Base-by-base conservation (phyloP, 1,140 invertebrate species). In the Drosophila obscura region DNA sequence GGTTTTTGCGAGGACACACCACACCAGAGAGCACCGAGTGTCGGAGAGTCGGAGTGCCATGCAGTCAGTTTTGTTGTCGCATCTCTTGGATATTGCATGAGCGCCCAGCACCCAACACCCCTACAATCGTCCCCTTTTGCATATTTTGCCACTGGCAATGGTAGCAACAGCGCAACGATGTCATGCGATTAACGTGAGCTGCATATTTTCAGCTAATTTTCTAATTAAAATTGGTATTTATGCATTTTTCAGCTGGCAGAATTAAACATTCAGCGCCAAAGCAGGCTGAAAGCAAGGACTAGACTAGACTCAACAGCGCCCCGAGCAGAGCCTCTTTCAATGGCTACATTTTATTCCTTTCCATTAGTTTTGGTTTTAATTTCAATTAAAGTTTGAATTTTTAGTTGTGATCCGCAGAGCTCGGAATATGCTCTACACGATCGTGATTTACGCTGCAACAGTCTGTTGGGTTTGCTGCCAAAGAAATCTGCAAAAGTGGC, bases 161-260 rank as follows among this genome's bases (percentile, higher is more conserved):
- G 35, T 11, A 11, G 35, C 35, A 57, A 62, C 79, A 52, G 49
- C 59, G 11, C 63, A 53, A 74, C 77, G 59, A 69, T 39, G 67
- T 60, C 73, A 82, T 81, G 82, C 90, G 80, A 91, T 91, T 91
- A 91, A 91, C 90, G 88, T 90, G 88, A 76, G 83, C 74, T 88
- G 88, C 88, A 90, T 90, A 90, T 90, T 90, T 81, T 56, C 65
- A 90, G 84, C 88, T 90, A 90, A 90, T 90, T 90, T 90, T 90
- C 88, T 90, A 90, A 90, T 90, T 90, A 90, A 90, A 90, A 88
- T 65, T 65, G 74, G 68, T 89, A 90, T 90, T 90, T 90, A 88
- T 90, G 85, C 85, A 90, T 90, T 90, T 87, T 90, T 77, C 77
- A 90, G 87, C 73, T 73, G 28, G 52, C 52, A 50, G 61, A 59